These are phyloP conservation scores for Manduca sexta DNA, from an alignment of 1,140 invertebrate species.

Conservation along the genomic window DNA sequence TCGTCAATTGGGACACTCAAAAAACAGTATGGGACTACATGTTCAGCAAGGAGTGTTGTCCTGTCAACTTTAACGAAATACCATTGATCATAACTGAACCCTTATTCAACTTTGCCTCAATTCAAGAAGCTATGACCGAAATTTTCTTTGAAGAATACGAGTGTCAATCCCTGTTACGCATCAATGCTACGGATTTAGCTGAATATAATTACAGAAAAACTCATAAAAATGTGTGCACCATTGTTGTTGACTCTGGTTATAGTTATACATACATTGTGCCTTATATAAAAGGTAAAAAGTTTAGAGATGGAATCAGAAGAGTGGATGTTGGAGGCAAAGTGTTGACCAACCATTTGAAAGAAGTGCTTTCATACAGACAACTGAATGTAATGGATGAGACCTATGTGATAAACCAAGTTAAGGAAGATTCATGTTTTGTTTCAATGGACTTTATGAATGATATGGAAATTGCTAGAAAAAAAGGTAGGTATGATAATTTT, in stretches of 20 bases:
- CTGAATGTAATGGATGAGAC: conserved; percentile 99
- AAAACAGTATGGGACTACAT: conserved; percentile 98
- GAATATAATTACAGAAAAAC: conserved; percentile 77
- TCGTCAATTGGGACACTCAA: conserved; percentile 96
- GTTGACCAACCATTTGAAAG: conserved; percentile 98
- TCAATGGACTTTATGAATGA: conserved; percentile 90
- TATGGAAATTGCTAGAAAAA: conserved; percentile 84
- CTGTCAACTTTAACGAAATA: conserved; percentile 83
- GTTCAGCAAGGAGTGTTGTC: conserved; percentile 91
- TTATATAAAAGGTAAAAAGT: conserved; percentile 91
- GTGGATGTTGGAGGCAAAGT: conserved; percentile 98
- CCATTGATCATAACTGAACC: conserved; percentile 95
- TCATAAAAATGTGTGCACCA: conserved; percentile 79
- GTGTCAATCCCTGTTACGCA: conserved; percentile 87
- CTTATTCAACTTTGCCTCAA: conserved; percentile 92
- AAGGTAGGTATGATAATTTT: conserved; percentile 45
- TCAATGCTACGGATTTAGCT: conserved; percentile 83
- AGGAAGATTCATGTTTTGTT: conserved; percentile 98
- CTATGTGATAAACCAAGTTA: conserved; percentile 98
- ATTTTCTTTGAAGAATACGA: conserved; percentile 99
- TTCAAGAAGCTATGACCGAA: conserved; percentile 95
- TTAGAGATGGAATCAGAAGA: conserved; percentile 84
- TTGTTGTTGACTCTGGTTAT: conserved; percentile 95
- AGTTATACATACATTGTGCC: conserved; percentile 97
- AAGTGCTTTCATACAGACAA: conserved; percentile 97